These are phyloP conservation scores for Parotia lawesii DNA, from an alignment of 2,113 vertebrate genomes.

Conservation along the genomic window DNA sequence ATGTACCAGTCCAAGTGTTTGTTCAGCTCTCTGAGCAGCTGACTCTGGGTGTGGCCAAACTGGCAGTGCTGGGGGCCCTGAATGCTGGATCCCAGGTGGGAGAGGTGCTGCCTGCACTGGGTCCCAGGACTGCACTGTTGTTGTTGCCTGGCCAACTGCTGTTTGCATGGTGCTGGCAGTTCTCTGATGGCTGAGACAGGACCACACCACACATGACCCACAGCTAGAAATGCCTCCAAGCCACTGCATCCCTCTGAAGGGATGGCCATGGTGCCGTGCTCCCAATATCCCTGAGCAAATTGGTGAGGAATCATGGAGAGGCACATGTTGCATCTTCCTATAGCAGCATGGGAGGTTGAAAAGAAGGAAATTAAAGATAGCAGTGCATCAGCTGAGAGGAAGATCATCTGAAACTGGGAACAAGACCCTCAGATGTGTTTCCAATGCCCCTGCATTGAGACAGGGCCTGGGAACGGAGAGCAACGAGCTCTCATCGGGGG, in stretches of 20 bases:
- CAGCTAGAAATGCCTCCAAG: background rate
- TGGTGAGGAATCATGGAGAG: background rate
- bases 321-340: rapidly evolving
- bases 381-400: background rate
- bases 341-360: background rate
- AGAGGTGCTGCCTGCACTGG: background rate
- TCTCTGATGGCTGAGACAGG: background rate
- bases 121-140: background rate
- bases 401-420: background rate
- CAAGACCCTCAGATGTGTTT: background rate
- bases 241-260: background rate
- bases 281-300: background rate
- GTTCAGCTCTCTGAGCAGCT: background rate
- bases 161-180: rapidly evolving
- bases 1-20: background rate
- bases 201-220: background rate
- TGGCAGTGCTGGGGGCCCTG: background rate
- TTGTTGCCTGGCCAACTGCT: background rate
- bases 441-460: background rate
- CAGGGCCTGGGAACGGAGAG: background rate
- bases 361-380: background rate
- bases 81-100: rapidly evolving
- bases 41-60: background rate
- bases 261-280: background rate
- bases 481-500: background rate